These are phyloP conservation scores for Caenorhabditis virilis DNA, from an alignment of 2,888 invertebrate species.

Conservation along the genomic window DNA sequence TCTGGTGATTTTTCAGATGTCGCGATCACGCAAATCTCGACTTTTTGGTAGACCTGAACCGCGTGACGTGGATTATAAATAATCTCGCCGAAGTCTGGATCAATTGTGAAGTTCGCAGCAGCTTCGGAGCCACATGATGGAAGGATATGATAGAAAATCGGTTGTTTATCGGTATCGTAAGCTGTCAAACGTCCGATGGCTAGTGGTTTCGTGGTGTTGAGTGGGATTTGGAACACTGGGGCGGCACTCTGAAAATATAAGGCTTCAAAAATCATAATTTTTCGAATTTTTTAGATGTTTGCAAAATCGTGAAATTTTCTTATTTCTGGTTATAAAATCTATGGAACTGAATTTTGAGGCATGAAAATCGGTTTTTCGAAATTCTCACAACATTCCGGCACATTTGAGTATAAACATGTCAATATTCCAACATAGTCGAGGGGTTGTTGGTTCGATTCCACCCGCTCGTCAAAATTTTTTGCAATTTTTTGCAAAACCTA, in stretches of 20 bases:
- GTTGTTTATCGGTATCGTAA: conserved; percentile 10
- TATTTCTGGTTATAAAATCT: too few relatives aligned
- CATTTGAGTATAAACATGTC: too few relatives aligned
- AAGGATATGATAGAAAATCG: conserved; percentile 18
- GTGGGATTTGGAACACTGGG: conserved; percentile 11
- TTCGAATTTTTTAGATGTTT: too few relatives aligned
- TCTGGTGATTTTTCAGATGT: conserved; percentile 10
- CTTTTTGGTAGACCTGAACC: not conserved
- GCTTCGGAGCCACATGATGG: conserved; percentile 25
- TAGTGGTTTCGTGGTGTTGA: conserved; percentile 12
- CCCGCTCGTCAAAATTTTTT: too few relatives aligned
- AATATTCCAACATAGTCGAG: too few relatives aligned
- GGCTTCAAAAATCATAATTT: too few relatives aligned
- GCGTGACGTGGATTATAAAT: conserved; percentile 14
- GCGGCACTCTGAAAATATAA: conserved; percentile 12
- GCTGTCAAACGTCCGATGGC: conserved; percentile 24
- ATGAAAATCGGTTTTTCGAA: too few relatives aligned
- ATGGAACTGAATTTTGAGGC: too few relatives aligned
- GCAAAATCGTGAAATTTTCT: too few relatives aligned
- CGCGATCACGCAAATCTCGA: conserved; percentile 26
- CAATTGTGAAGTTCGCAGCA: conserved; percentile 17
- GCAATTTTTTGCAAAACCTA: too few relatives aligned
- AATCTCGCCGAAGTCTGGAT: conserved; percentile 27
- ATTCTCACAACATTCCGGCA: too few relatives aligned
- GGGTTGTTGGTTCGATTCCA: too few relatives aligned